Percentiles rank a stretch among this genome's conserved stretches.
Conservation (phyloP, 2,888 invertebrate species). For the Coecobrya sp. region DNA sequence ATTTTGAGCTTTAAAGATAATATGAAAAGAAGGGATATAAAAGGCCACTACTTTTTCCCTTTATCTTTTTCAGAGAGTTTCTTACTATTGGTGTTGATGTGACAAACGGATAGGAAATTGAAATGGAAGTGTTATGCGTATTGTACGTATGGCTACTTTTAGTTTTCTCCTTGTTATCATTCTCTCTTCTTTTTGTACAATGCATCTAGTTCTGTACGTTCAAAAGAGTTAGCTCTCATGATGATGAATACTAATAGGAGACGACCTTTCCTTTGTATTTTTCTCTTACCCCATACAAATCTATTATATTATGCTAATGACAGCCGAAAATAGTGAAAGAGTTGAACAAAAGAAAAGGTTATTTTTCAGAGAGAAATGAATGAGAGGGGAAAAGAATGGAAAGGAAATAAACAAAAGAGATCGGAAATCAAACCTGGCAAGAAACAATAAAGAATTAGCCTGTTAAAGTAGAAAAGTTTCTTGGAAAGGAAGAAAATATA, state of each 20-base stretch:
- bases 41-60: background rate
- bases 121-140: constrained; percentile 64
- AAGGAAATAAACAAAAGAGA: constrained; percentile 44
- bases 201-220: background rate
- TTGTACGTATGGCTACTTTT: background rate
- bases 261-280: constrained; percentile 14
- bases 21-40: background rate
- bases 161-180: constrained; percentile 25
- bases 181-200: background rate
- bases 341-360: constrained; percentile 3
- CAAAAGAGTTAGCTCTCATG: background rate
- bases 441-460: constrained; percentile 66
- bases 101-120: constrained; percentile 56
- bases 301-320: constrained; percentile 64
- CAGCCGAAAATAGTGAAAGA: background rate
- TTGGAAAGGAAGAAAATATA: constrained; percentile 45
- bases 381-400: background rate
- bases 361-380: constrained; percentile 20
- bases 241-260: constrained; percentile 32
- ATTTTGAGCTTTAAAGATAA: background rate
- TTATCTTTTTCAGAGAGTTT: background rate
- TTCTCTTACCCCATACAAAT: background rate
- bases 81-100: constrained; percentile 35
- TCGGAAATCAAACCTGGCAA: constrained; percentile 76
- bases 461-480: constrained; percentile 49